Percentiles rank a stretch among this genome's conserved stretches.
Conservation (phyloP, 2,113 vertebrate genomes). For the Pampusana beccarii region DNA sequence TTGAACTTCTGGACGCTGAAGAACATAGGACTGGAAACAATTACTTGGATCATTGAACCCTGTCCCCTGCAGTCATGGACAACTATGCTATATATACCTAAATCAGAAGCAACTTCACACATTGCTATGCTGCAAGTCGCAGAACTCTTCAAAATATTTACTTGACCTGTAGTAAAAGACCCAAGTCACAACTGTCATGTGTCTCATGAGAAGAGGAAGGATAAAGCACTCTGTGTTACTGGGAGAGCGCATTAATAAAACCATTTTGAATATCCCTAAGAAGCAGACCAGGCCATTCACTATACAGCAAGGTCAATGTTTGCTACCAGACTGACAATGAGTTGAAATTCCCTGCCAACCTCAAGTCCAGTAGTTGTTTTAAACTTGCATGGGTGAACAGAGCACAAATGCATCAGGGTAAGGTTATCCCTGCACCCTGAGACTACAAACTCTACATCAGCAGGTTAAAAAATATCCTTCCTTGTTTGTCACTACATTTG, state of each 20-base stretch:
- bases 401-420: accelerated
- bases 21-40: background rate
- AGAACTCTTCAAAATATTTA: background rate
- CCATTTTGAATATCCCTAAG: background rate
- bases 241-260: background rate
- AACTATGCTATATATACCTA: background rate
- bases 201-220: background rate
- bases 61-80: background rate
- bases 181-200: background rate
- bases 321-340: background rate
- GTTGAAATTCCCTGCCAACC: background rate
- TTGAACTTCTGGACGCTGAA: background rate
- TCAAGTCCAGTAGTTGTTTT: background rate
- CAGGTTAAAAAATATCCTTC: background rate
- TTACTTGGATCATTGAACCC: background rate
- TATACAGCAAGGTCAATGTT: too few species aligned
- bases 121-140: background rate
- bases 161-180: background rate
- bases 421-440: background rate
- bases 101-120: background rate
- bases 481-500: background rate
- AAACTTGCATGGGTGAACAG: background rate
- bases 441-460: background rate
- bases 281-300: background rate
- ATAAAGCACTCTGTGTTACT: background rate